Conservation (phyloP, 2,113 vertebrate genomes). For the Prinia subflava region DNA sequence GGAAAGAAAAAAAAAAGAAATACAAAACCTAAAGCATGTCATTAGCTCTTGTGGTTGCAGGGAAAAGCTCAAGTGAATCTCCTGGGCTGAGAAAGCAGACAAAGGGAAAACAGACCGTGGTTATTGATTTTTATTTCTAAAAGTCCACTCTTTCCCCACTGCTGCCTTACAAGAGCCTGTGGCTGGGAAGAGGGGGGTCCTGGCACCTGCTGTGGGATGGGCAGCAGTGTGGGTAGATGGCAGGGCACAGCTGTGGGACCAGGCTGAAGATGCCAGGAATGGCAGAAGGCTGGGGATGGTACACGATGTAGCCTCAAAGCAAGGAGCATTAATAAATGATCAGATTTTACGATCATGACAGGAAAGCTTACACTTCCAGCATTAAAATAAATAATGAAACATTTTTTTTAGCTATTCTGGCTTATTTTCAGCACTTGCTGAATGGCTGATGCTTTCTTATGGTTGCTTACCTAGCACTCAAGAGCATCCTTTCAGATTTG, state of each 20-base stretch:
- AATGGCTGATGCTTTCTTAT: conserved; percentile 62
- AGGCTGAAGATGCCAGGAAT: not conserved
- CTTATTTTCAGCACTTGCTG: conserved; percentile 56
- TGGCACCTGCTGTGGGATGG: not conserved
- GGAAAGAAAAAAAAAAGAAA: not conserved
- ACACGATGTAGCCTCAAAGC: conserved; percentile 21
- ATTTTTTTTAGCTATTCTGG: conserved; percentile 38
- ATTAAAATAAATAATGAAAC: conserved; percentile 75
- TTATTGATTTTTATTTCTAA: not conserved
- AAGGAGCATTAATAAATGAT: conserved; percentile 71
- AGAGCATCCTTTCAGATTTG: conserved; percentile 58
- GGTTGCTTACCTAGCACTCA: conserved; percentile 42
- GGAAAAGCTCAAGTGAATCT: not conserved
- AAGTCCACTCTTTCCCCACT: not conserved
- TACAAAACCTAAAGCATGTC: not conserved
- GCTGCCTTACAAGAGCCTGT: fast-evolving
- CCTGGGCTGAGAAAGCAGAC: conserved; percentile 3
- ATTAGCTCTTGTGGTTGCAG: not conserved
- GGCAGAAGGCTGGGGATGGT: conserved; percentile 5
- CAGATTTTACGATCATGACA: conserved; percentile 67
- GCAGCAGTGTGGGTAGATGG: fast-evolving
- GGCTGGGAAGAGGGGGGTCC: not conserved
- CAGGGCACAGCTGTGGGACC: not conserved
- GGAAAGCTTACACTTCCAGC: conserved; percentile 69
- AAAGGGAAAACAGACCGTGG: not conserved